Evolutionary conservation across 2,797 vertebrate genomes (phyloP).

Genomic region (Aldrovandia affinis): DNA sequence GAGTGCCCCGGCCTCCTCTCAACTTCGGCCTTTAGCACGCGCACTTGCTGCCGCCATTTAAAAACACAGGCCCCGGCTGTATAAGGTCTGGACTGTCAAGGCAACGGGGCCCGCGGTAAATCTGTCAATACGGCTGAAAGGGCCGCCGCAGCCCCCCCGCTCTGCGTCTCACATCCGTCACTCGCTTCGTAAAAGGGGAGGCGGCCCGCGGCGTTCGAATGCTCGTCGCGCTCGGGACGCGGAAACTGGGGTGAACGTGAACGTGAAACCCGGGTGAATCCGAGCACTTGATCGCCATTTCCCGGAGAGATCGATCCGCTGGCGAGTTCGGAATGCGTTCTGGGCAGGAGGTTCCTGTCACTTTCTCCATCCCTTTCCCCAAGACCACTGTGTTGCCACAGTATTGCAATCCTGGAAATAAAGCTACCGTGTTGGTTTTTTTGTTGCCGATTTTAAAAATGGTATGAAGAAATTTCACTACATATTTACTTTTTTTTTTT

Average conservation of each 20-base stretch:
- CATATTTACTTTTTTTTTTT: too few relatives aligned
- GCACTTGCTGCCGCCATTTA: background rate
- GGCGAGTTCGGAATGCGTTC: background rate
- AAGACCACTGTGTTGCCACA: background rate
- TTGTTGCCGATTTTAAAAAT: too few relatives aligned
- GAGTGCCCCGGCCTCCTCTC: background rate
- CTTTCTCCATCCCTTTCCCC: background rate
- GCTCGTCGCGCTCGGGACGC: background rate
- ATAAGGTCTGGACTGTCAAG: background rate
- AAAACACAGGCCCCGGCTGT: constrained; percentile 11
- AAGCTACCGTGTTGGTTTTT: too few relatives aligned
- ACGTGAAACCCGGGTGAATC: background rate
- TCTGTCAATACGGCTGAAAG: background rate
- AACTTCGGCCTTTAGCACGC: constrained; percentile 18
- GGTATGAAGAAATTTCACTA: background rate
- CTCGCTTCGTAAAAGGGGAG: too few relatives aligned
- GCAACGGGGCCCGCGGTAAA: background rate
- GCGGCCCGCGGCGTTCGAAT: background rate
- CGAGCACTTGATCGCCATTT: background rate
- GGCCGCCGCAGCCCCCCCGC: background rate
- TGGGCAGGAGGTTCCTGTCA: background rate
- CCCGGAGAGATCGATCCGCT: background rate
- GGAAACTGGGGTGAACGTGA: background rate
- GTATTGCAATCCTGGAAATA: background rate
- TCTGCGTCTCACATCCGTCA: background rate